Base-by-base conservation (phyloP, 2,888 invertebrate genomes). In the Andricus quercusramuli region DNA sequence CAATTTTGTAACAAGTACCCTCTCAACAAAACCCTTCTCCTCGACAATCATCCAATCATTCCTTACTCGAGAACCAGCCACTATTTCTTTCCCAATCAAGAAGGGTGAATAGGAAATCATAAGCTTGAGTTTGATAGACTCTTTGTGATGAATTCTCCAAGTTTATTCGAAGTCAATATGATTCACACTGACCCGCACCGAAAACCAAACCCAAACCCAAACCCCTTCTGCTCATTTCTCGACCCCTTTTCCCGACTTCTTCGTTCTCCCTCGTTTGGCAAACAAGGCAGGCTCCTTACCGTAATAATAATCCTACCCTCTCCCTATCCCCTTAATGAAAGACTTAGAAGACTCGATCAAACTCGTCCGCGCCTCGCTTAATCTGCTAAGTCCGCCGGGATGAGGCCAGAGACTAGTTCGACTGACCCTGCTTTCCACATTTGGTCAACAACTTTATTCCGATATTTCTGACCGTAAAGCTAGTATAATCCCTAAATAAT, bases 1-100 rank as follows among this genome's bases (percentile, higher is more conserved):
- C 68, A 79, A 68, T 93, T 93, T 93, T 94, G 93, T 94, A 93
- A 93, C 92, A 94, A 93, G 93, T 93, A 93, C n/a, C 41, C 9
- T 37, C n/a, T 41, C 4, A 67, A 41, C 22, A 20, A 25, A 70
- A 29, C 25, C 17, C 44, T 25, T 41, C 15, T 68, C 11, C 29
- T 29, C 17, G 2, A 20, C 74, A 74, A 74, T 74, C 74, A 74
- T 74, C 74, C 51, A 74, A 74, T 47, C 32, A 51, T 74, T 74
- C 32, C 68, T 17, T 29, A 47, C 25, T 25, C 37, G 41, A 41
- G 41, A 22, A 67, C 29, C n/a, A 8, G 17, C 17, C 47, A 67
- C 41, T 68, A 47, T 47, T 68, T 47, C 68, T 68, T 47, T 68
- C 13, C 68, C 17, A 74, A 74, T 74, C 74, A 74, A 56, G 51